A percentile compares a stretch with the other conserved stretches of the same genome.
These are phyloP conservation scores for Silvanus unidentatus DNA, from an alignment of 2,888 invertebrate genomes.

Conservation along the genomic window DNA sequence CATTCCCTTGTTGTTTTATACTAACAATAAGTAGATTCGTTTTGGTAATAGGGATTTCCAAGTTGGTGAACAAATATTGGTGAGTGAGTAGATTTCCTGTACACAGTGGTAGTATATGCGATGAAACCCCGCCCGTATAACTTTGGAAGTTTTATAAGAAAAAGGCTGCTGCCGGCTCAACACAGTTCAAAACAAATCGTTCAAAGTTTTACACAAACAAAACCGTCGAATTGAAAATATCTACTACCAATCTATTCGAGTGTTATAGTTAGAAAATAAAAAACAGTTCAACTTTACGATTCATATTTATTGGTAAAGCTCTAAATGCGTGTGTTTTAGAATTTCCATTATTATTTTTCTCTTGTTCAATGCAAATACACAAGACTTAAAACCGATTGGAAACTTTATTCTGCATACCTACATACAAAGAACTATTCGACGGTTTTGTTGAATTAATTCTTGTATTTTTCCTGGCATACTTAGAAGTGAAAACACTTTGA, in stretches of 20 bases:
- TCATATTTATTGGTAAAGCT: slow-evolving; percentile 8
- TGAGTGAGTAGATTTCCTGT: slow-evolving; percentile 18
- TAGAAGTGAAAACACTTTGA: too few species aligned
- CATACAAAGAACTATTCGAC: too few species aligned
- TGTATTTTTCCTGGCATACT: too few species aligned
- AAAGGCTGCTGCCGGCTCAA: slow-evolving; percentile 20
- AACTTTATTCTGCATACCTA: too few species aligned
- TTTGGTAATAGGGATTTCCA: slow-evolving; percentile 9
- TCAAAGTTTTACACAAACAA: slow-evolving; percentile 37
- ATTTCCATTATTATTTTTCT: too few species aligned
- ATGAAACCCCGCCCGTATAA: slow-evolving; percentile 18
- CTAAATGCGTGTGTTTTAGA: too few species aligned
- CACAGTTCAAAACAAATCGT: slow-evolving; percentile 37
- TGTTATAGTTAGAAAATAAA: slow-evolving; percentile 27
- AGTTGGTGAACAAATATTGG: slow-evolving; percentile 20
- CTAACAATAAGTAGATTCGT: too few species aligned
- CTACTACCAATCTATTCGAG: slow-evolving; percentile 27
- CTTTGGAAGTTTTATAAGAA: slow-evolving; percentile 25
- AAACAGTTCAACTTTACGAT: slow-evolving; percentile 7
- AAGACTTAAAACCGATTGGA: too few species aligned
- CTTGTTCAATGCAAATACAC: too few species aligned
- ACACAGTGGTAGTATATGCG: slow-evolving; percentile 9
- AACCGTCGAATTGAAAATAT: slow-evolving; percentile 35
- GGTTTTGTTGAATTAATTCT: too few species aligned
- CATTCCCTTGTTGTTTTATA: background rate